Evolutionary conservation across 2,797 vertebrate genomes (phyloP).

Genomic region (Sternarchorhynchus goeldii): DNA sequence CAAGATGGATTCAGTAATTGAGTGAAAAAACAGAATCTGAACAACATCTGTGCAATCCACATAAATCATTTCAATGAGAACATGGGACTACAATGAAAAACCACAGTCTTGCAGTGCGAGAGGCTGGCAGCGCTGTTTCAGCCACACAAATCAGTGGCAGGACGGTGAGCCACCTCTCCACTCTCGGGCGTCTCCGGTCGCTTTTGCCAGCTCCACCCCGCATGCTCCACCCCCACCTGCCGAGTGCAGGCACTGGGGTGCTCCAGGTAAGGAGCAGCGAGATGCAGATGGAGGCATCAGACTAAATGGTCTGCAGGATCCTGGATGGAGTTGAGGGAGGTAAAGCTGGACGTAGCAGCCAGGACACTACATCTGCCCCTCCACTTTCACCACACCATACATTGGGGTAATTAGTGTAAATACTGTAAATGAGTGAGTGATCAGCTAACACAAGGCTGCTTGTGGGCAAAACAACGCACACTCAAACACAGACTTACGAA

Average conservation of each 20-base stretch:
- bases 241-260: no score
- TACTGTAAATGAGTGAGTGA: neutral
- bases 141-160: constrained; percentile 62
- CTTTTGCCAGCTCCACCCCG: neutral
- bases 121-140: constrained; percentile 71
- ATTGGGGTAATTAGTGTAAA: neutral
- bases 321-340: no score
- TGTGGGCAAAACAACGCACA: no score
- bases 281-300: no score
- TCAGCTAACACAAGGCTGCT: neutral
- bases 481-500: no score
- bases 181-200: constrained; percentile 62
- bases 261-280: no score
- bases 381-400: no score
- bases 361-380: no score
- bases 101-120: constrained; percentile 71
- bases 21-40: constrained; percentile 81
- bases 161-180: constrained; percentile 68
- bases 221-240: neutral
- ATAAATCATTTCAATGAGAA: constrained; percentile 82
- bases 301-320: no score
- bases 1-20: constrained; percentile 82
- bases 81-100: constrained; percentile 75
- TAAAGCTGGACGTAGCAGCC: no score
- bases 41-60: constrained; percentile 82